Conservation (phyloP, 1,140 invertebrate species). For the Drosophila punjabiensis region DNA sequence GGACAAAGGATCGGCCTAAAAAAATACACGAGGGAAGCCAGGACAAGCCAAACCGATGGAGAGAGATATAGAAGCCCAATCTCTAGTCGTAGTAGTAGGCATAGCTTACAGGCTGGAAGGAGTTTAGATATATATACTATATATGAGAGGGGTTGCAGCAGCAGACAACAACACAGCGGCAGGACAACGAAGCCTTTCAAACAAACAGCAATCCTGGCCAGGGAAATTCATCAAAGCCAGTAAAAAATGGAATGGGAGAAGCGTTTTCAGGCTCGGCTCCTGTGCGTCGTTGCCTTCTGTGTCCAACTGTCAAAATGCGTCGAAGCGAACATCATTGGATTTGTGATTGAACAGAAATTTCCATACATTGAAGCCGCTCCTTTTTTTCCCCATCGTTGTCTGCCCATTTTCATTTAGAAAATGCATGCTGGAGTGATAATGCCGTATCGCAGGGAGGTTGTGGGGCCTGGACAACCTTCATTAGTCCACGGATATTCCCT, state of each 20-base stretch:
- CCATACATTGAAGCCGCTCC: slow-evolving; percentile 74
- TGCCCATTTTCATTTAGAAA: slow-evolving; percentile 73
- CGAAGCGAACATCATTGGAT: slow-evolving; percentile 85
- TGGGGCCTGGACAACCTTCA: slow-evolving; percentile 59
- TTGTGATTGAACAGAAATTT: slow-evolving; percentile 84
- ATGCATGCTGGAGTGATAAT: slow-evolving; percentile 83
- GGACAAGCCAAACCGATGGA: slow-evolving; percentile 46
- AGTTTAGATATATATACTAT: slow-evolving; percentile 7
- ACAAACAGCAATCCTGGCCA: slow-evolving; percentile 71
- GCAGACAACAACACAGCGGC: slow-evolving; percentile 20
- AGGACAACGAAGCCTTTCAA: slow-evolving; percentile 65
- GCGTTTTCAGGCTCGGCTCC: slow-evolving; percentile 7
- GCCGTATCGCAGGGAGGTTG: slow-evolving; percentile 1
- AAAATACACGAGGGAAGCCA: slow-evolving; percentile 4
- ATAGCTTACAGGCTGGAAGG: neutral
- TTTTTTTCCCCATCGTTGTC: neutral
- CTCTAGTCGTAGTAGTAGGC: neutral
- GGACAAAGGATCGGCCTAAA: slow-evolving; percentile 35
- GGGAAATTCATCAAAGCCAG: slow-evolving; percentile 76
- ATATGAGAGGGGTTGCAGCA: slow-evolving; percentile 11
- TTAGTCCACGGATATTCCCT: slow-evolving; percentile 47
- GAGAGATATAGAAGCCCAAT: slow-evolving; percentile 30
- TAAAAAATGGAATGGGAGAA: neutral
- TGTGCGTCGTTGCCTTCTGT: slow-evolving; percentile 35
- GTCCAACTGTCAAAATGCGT: slow-evolving; percentile 84